phyloP scores from a whole-genome alignment of 2,797 vertebrate species.

The Enoplosus armatus region DNA sequence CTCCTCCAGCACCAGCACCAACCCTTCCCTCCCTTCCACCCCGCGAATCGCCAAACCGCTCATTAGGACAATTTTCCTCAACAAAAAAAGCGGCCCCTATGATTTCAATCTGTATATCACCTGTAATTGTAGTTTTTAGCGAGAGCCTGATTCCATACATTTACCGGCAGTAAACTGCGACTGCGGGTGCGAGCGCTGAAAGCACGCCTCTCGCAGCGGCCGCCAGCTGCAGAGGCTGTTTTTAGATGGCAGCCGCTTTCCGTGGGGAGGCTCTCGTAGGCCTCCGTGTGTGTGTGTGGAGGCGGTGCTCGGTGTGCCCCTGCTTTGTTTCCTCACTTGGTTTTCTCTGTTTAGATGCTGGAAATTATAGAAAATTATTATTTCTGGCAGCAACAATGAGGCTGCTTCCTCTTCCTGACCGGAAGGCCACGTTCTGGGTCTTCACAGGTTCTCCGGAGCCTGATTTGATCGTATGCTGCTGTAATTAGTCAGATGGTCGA shows the following conservation, averaged over 20 bases:
- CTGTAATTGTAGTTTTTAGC: constrained; percentile 99
- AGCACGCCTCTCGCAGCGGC: constrained; percentile 89
- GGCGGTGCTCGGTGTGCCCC: constrained; percentile 47
- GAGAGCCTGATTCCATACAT: constrained; percentile 99
- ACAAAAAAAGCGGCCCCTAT: constrained; percentile 92
- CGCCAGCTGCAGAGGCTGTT: constrained; percentile 97
- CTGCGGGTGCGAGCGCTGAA: constrained; percentile 91
- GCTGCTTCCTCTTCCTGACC: constrained; percentile 88
- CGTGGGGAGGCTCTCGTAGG: constrained; percentile 48
- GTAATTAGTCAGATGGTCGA: constrained; percentile 78
- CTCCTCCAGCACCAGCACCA: constrained; percentile 71
- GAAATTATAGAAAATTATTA: constrained; percentile 92
- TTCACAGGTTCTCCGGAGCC: constrained; percentile 63
- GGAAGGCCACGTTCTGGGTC: constrained; percentile 63
- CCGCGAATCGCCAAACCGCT: constrained; percentile 91
- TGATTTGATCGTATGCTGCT: constrained; percentile 34
- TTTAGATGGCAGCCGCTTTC: constrained; percentile 90
- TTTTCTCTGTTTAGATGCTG: constrained; percentile 94
- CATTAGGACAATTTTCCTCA: constrained; percentile 99
- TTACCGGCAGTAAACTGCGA: constrained; percentile 92
- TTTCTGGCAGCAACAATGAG: constrained; percentile 71
- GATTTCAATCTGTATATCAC: constrained; percentile 99
- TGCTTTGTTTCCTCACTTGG: constrained; percentile 92
- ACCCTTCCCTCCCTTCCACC: constrained; percentile 74
- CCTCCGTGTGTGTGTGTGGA: constrained; percentile 17